These are phyloP conservation scores for Oryzias celebensis DNA, from an alignment of 2,113 vertebrate species.

Conservation along the genomic window DNA sequence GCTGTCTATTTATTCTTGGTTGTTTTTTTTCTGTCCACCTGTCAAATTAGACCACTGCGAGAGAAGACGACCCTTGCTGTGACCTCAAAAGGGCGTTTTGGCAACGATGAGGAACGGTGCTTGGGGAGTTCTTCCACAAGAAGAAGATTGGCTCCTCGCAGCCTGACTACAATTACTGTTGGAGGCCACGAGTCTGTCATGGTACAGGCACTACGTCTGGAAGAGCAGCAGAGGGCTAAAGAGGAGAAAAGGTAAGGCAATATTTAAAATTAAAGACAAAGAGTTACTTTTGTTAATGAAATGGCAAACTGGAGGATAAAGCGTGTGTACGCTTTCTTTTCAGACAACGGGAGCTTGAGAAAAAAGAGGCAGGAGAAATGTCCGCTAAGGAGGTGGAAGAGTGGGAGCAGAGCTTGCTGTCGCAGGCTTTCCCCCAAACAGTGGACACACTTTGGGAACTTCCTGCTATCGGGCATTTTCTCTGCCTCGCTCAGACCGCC, in stretches of 20 bases:
- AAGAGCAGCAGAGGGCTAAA: constrained; percentile 91
- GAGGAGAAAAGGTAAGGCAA: constrained; percentile 90
- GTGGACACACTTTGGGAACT: constrained; percentile 95
- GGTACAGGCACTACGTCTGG: constrained; percentile 89
- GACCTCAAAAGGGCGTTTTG: constrained; percentile 88
- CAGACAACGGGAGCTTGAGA: constrained; percentile 93
- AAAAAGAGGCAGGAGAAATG: constrained; percentile 93
- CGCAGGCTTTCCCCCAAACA: constrained; percentile 83
- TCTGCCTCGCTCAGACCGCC: constrained; percentile 93
- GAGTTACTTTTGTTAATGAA: neutral
- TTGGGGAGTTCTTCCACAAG: constrained; percentile 83
- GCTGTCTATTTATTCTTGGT: neutral
- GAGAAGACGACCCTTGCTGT: constrained; percentile 90
- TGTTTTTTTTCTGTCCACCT: neutral
- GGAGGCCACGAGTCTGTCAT: constrained; percentile 90
- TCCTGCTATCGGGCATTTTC: constrained; percentile 96
- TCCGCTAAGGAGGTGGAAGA: constrained; percentile 94
- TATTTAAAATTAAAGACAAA: neutral
- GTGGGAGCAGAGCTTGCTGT: constrained; percentile 89
- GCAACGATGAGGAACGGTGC: constrained; percentile 86
- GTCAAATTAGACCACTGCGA: constrained; percentile 84
- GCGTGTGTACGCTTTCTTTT: constrained; percentile 2
- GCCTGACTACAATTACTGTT: constrained; percentile 82
- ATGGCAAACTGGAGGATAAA: neutral
- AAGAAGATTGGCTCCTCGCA: constrained; percentile 84